Evolutionary conservation across 2,113 vertebrate genomes (phyloP), one percentile per base, ranked within the genome.

Genomic region (Psephotus haematonotus): DNA sequence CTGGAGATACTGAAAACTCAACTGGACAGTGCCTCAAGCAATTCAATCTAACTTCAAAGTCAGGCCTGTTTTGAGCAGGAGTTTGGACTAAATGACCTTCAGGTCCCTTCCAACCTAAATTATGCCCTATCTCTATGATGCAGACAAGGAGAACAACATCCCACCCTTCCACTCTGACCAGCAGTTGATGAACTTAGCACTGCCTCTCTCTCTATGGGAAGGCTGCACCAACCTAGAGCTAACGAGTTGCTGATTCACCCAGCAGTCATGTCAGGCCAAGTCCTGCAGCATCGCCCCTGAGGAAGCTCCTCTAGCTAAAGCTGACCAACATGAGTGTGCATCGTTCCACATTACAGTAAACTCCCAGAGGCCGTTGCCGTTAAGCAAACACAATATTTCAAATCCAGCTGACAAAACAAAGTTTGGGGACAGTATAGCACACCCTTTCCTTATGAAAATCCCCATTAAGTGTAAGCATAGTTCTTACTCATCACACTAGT

Each of bases 381-480:
- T 53, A 72, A 74, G 31, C 20, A 88, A 90, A 92, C 5, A 35
- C 53, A 70, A 1, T 41, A 82, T 53, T 92, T 80, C 46, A 90
- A 93, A 92, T 57, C 24, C 79, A 88, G 80, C 71, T 88, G 76
- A 74, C 92, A 90, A 93, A 95, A 86, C 49, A 74, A 87, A 94
- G 13, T 59, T 43, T 78, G 46, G 50, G 43, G 23, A 74, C 79
- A 2, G 3, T 44, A 60, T 5, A 88, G 60, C 50, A 86, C 90
- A 83, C 50, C 69, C 71, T 93, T 86, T 78, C 46, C 35, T 52
- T 94, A 86, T 93, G 85, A 90, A 94, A 90, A 52, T 59, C 46
- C 24, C 27, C 39, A 78, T 31, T 81, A 81, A 94, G 31, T 47
- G 23, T 11, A 47, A 60, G 50, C 37, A 52, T 20, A 20, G 19